Conservation (phyloP, 2,888 invertebrate species). For the Saturnia japonica region DNA sequence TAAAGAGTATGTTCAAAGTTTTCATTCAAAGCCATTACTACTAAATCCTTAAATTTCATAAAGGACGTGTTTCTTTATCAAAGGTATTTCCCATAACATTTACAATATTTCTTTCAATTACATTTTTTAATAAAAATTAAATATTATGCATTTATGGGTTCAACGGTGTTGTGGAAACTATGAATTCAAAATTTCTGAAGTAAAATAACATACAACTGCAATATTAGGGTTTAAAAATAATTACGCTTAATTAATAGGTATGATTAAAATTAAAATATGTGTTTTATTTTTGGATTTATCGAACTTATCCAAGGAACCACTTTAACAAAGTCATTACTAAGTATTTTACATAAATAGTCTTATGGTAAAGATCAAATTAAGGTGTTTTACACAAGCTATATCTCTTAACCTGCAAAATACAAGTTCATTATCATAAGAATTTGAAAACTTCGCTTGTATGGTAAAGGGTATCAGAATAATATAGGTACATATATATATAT, state of each 20-base stretch:
- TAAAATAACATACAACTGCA: background rate
- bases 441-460: background rate
- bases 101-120: too few relatives aligned
- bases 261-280: background rate
- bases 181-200: background rate
- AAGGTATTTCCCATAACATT: too few relatives aligned
- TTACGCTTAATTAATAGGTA: too few relatives aligned
- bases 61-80: too few relatives aligned
- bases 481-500: background rate
- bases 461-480: background rate
- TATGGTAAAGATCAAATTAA: too few relatives aligned
- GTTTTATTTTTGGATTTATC: too few relatives aligned
- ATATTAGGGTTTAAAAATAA: background rate
- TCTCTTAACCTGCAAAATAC: too few relatives aligned
- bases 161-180: background rate
- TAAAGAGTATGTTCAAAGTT: background rate
- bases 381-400: too few relatives aligned
- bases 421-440: background rate
- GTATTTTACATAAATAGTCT: too few relatives aligned
- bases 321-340: background rate
- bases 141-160: too few relatives aligned
- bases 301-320: background rate
- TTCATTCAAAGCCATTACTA: background rate
- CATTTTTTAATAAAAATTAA: too few relatives aligned
- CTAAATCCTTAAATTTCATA: too few relatives aligned